Base-by-base conservation (phyloP, 2,797 vertebrate genomes). In the Acanthurus lineatus region DNA sequence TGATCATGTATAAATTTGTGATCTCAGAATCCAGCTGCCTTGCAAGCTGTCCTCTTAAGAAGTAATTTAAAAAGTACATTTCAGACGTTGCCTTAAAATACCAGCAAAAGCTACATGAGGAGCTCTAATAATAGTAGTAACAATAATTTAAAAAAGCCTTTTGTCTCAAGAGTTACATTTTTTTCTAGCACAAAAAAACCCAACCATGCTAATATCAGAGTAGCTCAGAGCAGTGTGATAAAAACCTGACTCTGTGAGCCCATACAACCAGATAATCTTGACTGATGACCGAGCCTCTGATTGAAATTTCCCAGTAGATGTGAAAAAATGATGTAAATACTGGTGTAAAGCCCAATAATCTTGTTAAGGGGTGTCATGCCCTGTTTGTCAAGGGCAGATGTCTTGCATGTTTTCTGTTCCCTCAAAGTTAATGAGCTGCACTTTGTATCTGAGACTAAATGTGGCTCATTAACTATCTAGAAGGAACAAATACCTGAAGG, bases 381-480 rank as follows among this genome's bases (percentile, higher is more conserved):
- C 72, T 74, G 64, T 77, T 83, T 79, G 81, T 85, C 86, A 82
- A 86, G 86, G 82, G 86, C 82, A 88, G 68, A 79, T 81, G 77
- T 88, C 81, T 79, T 61, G 60, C 69, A 82, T 67, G 72, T 69
- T 88, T 85, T 83, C 28, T 78, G 77, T 88, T 83, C 76, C 76
- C 66, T 82, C 60, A 73, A 89, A 88, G 57, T 82, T 87, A 88
- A 88, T 89, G 83, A 86, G 78, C 63, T 75, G 17, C 71, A 84
- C 51, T 79, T 77, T 73, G 73, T 87, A 77, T 79, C 69, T 62
- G 73, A 69, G 69, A 77, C 69, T 66, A 79, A 79, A 66, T 62
- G 74, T 78, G 76, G 75, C 75, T 88, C 85, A 88, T 88, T 89
- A 86, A 87, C 75, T 76, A 82, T 78, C 65, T 44, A 40, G 62